phyloP scores from a whole-genome alignment of 37 sponge, comb jelly and placozoan species.

The Halisarca cf. caerulea region DNA sequence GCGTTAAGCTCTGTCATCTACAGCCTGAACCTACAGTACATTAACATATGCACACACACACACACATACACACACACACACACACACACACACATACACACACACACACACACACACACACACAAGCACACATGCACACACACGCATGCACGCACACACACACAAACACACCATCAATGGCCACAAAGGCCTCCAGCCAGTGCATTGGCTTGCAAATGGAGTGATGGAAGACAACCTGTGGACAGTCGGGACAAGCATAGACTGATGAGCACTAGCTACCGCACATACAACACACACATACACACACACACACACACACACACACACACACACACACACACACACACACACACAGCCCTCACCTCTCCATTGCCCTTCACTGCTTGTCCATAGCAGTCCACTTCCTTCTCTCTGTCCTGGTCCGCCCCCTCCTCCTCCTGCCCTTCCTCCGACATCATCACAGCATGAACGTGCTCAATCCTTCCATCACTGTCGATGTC shows the following conservation, averaged over 20 bases:
- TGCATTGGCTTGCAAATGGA: constrained; percentile 79
- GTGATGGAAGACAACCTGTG: constrained; percentile 73
- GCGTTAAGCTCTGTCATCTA: no score
- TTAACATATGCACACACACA: no score
- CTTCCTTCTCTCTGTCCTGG: neutral
- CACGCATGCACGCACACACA: no score
- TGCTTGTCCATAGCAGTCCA: constrained; percentile 71
- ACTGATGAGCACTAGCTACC: neutral
- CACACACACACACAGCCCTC: neutral
- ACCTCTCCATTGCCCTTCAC: constrained; percentile 8
- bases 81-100: no score
- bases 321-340: neutral
- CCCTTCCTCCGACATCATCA: constrained; percentile 62
- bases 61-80: no score
- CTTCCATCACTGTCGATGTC: constrained; percentile 81
- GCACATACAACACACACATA: neutral
- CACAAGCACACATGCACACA: no score
- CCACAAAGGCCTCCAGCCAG: constrained; percentile 75
- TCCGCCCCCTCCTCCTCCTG: neutral
- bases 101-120: no score
- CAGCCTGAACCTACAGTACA: no score
- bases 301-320: constrained; percentile 6
- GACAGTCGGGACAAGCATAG: neutral
- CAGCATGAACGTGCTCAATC: constrained; percentile 76
- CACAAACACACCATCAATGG: constrained; percentile 57